A percentile compares a stretch with the other conserved stretches of the same genome.
Evolutionary conservation across 35 echinoderm and acorn worm species (phyloP).

Genomic region (Lytechinus pictus): DNA sequence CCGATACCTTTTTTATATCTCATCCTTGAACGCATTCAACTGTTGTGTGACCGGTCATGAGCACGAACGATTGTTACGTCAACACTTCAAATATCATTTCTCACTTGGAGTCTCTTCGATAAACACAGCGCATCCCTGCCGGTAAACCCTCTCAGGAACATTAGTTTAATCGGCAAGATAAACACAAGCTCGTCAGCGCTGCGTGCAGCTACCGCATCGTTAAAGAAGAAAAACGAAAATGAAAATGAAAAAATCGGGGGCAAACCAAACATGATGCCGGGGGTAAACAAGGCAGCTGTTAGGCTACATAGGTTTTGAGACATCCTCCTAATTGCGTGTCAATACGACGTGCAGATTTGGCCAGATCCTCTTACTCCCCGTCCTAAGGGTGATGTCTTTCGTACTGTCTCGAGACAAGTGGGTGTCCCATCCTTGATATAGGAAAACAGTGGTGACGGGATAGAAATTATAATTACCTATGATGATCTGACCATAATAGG

Average conservation of each 20-base stretch:
- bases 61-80: not conserved
- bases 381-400: not conserved
- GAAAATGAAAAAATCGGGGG: not conserved
- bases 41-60: not conserved
- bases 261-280: not conserved
- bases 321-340: not conserved
- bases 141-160: not conserved
- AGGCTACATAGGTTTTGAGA: not conserved
- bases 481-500: too few relatives aligned
- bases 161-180: constrained; percentile 12
- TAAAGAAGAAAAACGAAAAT: not conserved
- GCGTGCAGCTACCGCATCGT: not conserved
- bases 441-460: too few relatives aligned
- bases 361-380: not conserved
- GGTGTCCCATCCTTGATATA: not conserved
- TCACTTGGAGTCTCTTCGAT: not conserved
- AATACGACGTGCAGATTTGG: not conserved
- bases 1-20: not conserved
- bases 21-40: not conserved
- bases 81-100: not conserved
- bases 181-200: not conserved
- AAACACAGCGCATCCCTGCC: not conserved
- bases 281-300: not conserved
- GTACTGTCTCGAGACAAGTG: not conserved
- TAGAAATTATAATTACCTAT: too few relatives aligned